Conservation (phyloP, 2,888 invertebrate species). For the Cephus nigrinus region DNA sequence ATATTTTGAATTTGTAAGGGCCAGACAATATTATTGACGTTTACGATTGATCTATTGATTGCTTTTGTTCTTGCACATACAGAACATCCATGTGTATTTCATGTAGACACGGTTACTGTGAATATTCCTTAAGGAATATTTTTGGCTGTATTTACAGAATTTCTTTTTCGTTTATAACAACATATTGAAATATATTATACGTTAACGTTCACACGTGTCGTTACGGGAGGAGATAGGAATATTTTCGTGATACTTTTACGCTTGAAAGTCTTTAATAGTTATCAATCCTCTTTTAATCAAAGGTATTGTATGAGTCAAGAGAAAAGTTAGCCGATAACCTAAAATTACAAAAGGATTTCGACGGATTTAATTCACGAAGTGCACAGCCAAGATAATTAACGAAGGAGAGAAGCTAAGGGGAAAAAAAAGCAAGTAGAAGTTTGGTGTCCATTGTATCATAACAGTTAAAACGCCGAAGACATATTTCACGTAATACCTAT, state of each 20-base stretch:
- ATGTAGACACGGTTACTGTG: background rate
- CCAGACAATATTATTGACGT: background rate
- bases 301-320: background rate
- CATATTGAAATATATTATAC: background rate
- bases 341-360: background rate
- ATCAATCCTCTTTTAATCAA: background rate
- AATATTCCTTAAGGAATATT: background rate
- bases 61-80: background rate
- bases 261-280: background rate
- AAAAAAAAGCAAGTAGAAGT: background rate
- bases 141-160: background rate
- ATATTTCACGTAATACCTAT: background rate
- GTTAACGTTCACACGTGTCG: background rate
- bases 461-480: background rate
- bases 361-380: background rate
- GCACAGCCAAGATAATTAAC: background rate
- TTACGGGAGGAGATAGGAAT: background rate
- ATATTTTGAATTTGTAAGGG: background rate
- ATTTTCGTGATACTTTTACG: background rate
- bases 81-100: background rate
- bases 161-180: background rate
- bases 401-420: background rate
- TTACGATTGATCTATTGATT: background rate
- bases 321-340: background rate
- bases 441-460: background rate